Evolutionary conservation across 2,888 invertebrate genomes (phyloP).

Genomic region (Drosophila pegasa): DNA sequence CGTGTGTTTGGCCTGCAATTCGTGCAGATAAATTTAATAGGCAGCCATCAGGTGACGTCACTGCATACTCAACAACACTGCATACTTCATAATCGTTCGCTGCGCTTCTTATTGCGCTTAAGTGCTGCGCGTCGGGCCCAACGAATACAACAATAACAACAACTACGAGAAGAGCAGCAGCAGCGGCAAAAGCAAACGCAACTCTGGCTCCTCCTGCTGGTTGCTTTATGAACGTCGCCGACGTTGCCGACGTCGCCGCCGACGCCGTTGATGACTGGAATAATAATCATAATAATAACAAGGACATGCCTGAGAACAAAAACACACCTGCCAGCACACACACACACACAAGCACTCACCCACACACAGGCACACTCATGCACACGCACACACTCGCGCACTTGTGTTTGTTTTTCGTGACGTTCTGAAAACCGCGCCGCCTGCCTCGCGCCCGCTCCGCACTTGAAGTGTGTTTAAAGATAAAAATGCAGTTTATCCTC

Average conservation of each 20-base stretch:
- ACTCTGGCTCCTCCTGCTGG: slow-evolving; percentile 57
- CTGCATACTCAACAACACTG: slow-evolving; percentile 59
- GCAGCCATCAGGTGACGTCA: slow-evolving; percentile 49
- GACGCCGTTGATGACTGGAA: slow-evolving; percentile 78
- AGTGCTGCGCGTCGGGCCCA: slow-evolving; percentile 52
- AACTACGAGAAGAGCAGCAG: slow-evolving; percentile 14
- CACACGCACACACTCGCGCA: slow-evolving; percentile 19
- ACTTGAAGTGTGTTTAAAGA: slow-evolving; percentile 80
- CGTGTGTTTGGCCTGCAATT: slow-evolving; percentile 45
- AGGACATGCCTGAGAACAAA: slow-evolving; percentile 78
- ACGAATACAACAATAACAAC: slow-evolving; percentile 24
- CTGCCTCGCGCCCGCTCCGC: slow-evolving; percentile 32
- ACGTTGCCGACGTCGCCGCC: slow-evolving; percentile 49
- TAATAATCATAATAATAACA: slow-evolving; percentile 82
- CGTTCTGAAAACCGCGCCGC: slow-evolving; percentile 58
- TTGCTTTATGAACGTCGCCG: slow-evolving; percentile 66
- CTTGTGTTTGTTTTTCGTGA: slow-evolving; percentile 77
- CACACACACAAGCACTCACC: slow-evolving; percentile 21
- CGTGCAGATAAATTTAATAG: slow-evolving; percentile 78
- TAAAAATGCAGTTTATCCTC: slow-evolving; percentile 81
- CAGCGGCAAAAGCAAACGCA: slow-evolving; percentile 7
- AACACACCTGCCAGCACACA: slow-evolving; percentile 67
- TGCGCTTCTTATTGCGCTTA: slow-evolving; percentile 63
- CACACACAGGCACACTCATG: slow-evolving; percentile 8
- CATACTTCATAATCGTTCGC: slow-evolving; percentile 67